A percentile compares a stretch with the other conserved stretches of the same genome.
Evolutionary conservation across 2,797 vertebrate genomes (phyloP).

Genomic region (Parambassis ranga): DNA sequence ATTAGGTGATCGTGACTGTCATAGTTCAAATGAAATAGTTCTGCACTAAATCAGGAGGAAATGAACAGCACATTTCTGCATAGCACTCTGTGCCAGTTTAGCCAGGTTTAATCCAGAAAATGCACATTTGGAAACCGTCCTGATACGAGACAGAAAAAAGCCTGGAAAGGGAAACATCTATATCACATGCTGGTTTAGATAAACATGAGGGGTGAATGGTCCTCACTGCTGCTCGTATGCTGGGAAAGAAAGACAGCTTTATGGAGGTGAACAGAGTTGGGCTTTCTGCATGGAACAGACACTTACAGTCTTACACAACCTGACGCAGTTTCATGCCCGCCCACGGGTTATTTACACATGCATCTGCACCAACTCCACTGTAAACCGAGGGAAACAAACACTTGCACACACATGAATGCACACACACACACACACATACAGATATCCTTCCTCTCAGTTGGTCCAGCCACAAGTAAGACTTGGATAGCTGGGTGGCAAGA

Average conservation of each 20-base stretch:
- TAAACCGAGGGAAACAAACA: slow-evolving; percentile 19
- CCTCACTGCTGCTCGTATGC: slow-evolving; percentile 51
- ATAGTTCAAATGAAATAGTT: neutral
- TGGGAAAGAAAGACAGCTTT: slow-evolving; percentile 73
- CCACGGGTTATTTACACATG: slow-evolving; percentile 67
- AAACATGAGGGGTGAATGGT: slow-evolving; percentile 73
- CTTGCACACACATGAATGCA: neutral
- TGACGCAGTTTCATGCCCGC: slow-evolving; percentile 46
- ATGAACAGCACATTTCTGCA: neutral
- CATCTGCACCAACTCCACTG: slow-evolving; percentile 42
- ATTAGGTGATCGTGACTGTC: neutral
- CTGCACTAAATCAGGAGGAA: neutral
- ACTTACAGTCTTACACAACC: slow-evolving; percentile 59
- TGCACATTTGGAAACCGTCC: slow-evolving; percentile 43
- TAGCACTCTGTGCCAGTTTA: slow-evolving; percentile 1
- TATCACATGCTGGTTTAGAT: slow-evolving; percentile 64
- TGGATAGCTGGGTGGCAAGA: slow-evolving; percentile 53
- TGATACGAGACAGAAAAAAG: slow-evolving; percentile 38
- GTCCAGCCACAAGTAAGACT: slow-evolving; percentile 40
- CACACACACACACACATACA: neutral
- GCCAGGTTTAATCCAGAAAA: slow-evolving; percentile 23
- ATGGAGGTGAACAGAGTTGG: slow-evolving; percentile 72
- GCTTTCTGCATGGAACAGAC: slow-evolving; percentile 72
- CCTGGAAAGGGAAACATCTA: slow-evolving; percentile 54
- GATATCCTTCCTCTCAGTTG: slow-evolving; percentile 1